Conservation (phyloP, 64 coral and sea anemone genomes). For the Anthopleura sola region DNA sequence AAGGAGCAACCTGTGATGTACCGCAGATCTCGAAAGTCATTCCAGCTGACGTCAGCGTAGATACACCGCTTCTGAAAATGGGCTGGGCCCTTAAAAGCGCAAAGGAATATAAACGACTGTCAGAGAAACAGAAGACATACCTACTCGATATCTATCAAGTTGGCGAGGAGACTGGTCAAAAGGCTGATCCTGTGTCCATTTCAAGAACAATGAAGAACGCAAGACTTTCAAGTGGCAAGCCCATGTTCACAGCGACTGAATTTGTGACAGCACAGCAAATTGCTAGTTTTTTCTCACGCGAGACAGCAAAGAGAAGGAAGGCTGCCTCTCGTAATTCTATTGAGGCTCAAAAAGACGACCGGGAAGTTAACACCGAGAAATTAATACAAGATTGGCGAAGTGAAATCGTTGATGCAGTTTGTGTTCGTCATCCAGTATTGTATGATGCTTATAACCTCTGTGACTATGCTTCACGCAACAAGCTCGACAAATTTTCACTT, state of each 20-base stretch:
- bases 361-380: not conserved
- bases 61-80: not conserved
- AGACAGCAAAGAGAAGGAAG: slow-evolving; percentile 8
- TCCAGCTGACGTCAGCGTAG: not conserved
- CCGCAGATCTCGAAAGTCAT: not conserved
- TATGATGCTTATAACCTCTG: slow-evolving; percentile 38
- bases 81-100: slow-evolving; percentile 35
- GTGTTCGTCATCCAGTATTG: slow-evolving; percentile 38
- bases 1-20: slow-evolving; percentile 19
- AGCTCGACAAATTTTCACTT: slow-evolving; percentile 35
- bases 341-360: slow-evolving; percentile 4
- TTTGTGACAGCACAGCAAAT: slow-evolving; percentile 43
- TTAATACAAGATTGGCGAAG: not conserved
- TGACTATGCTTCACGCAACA: not conserved
- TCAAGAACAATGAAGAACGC: slow-evolving; percentile 11
- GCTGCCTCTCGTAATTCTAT: not conserved
- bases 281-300: slow-evolving; percentile 54
- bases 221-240: slow-evolving; percentile 28
- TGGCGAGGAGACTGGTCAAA: slow-evolving; percentile 36
- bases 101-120: not conserved
- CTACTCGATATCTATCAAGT: slow-evolving; percentile 27
- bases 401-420: not conserved
- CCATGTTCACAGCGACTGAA: slow-evolving; percentile 16
- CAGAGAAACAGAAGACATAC: slow-evolving; percentile 46
- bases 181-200: slow-evolving; percentile 15